Base-by-base conservation (phyloP, 2,888 invertebrate species). In the Branchellion lobata region DNA sequence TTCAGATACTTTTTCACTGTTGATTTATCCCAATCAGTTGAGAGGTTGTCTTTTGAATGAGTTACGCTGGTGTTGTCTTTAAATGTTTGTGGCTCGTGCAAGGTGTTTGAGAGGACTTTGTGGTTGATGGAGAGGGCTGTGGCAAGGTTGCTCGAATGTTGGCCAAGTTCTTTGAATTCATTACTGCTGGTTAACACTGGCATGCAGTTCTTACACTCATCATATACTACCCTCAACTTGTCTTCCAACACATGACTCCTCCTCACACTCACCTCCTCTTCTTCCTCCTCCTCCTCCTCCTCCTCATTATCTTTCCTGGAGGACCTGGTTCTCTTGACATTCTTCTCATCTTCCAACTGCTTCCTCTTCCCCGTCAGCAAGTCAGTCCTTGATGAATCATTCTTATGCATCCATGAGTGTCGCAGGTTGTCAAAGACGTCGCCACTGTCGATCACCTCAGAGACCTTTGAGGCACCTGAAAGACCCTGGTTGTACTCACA, bases 341-440 rank as follows among this genome's bases (percentile, higher is more conserved):
- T 14, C 40, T 14, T 40, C 8, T 40, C 40, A 40, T 14, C 14
- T 40, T 40, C 40, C 40, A 8, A 5, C 8, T 40, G 40, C 40
- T 57, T 57, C 61, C 61, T 57, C 24, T 57, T 57, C 61, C 21
- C 61, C 21, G n/a, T n/a, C n/a, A n/a, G n/a, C n/a, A n/a, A n/a
- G n/a, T n/a, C n/a, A n/a, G n/a, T n/a, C n/a, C n/a, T n/a, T n/a
- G n/a, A n/a, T n/a, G n/a, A n/a, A n/a, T n/a, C n/a, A n/a, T n/a
- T n/a, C n/a, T n/a, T n/a, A n/a, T n/a, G n/a, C n/a, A n/a, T n/a
- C n/a, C n/a, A n/a, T n/a, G n/a, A n/a, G n/a, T n/a, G n/a, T n/a
- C n/a, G n/a, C n/a, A n/a, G 8, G 21, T 24, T 57, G 24, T 57
- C 24, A n/a, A 57, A 3, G 14, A 57, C n/a, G 5, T n/a, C 8